Evolutionary conservation across 2,113 vertebrate genomes (phyloP).

Genomic region (Rhadina sibilatrix): DNA sequence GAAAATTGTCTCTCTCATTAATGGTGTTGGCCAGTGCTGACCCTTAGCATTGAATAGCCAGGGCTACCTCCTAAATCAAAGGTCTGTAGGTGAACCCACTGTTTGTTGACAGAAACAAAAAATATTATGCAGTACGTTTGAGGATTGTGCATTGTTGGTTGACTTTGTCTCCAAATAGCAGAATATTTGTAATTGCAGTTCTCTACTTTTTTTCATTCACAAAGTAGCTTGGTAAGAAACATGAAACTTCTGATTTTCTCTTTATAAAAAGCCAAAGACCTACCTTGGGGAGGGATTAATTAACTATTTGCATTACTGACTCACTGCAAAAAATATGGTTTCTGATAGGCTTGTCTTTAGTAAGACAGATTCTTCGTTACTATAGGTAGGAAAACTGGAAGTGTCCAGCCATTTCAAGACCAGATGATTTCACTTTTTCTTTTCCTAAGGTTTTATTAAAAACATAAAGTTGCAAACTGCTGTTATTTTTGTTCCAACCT

Average conservation of each 20-base stretch:
- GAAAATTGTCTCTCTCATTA: background rate
- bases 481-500: slow-evolving; percentile 26
- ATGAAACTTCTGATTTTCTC: background rate
- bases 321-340: background rate
- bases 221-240: background rate
- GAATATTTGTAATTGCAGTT: background rate
- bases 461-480: background rate
- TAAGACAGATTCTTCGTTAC: background rate
- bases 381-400: background rate
- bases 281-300: background rate
- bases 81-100: background rate
- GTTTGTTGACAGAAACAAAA: background rate
- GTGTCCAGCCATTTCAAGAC: background rate
- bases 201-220: background rate
- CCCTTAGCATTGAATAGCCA: background rate
- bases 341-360: background rate
- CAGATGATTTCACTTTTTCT: background rate
- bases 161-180: background rate
- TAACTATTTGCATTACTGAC: background rate
- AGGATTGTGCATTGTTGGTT: background rate
- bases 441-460: background rate
- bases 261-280: background rate
- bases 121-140: background rate
- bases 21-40: background rate
- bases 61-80: background rate